Percentiles rank a stretch among this genome's conserved stretches.
Evolutionary conservation across 2,888 invertebrate species (phyloP).

Genomic region (Agapostemon virescens): DNA sequence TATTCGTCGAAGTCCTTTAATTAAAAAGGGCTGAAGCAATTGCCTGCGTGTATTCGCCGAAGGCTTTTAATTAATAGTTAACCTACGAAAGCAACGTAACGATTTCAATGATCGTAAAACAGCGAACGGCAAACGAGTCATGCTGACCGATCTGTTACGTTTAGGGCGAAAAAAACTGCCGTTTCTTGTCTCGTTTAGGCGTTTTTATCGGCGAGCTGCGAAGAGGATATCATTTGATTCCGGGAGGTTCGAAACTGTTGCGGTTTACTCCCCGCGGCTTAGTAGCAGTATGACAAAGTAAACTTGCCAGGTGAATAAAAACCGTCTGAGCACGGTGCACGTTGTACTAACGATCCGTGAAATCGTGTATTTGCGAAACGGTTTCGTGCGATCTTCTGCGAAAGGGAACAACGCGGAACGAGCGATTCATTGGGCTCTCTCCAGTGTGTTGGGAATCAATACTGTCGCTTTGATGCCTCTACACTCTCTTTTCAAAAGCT

Average conservation of each 20-base stretch:
- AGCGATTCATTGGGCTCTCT: constrained; percentile 16
- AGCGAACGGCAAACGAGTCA: background rate
- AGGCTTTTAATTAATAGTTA: background rate
- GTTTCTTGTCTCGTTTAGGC: background rate
- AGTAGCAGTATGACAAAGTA: constrained; percentile 28
- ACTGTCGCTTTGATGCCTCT: background rate
- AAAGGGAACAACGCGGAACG: constrained; percentile 28
- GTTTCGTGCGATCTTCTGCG: constrained; percentile 30
- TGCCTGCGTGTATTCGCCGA: too few species aligned
- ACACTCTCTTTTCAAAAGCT: constrained; percentile 7
- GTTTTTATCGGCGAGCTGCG: background rate
- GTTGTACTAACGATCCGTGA: constrained; percentile 43
- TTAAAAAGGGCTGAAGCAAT: too few species aligned
- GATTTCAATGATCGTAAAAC: background rate
- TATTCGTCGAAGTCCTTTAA: too few species aligned
- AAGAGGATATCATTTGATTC: constrained; percentile 11
- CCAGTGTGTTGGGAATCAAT: constrained; percentile 2
- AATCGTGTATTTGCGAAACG: constrained; percentile 50
- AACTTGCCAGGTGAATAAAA: constrained; percentile 37
- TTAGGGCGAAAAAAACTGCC: background rate
- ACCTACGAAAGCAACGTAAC: background rate
- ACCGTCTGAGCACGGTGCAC: constrained; percentile 24
- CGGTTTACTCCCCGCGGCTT: constrained; percentile 15
- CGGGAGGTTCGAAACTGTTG: constrained; percentile 19
- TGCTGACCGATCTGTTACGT: background rate